Evolutionary conservation across 2,888 invertebrate species (phyloP), one percentile per base, ranked within the genome.

Genomic region (Thymelicus lineola): DNA sequence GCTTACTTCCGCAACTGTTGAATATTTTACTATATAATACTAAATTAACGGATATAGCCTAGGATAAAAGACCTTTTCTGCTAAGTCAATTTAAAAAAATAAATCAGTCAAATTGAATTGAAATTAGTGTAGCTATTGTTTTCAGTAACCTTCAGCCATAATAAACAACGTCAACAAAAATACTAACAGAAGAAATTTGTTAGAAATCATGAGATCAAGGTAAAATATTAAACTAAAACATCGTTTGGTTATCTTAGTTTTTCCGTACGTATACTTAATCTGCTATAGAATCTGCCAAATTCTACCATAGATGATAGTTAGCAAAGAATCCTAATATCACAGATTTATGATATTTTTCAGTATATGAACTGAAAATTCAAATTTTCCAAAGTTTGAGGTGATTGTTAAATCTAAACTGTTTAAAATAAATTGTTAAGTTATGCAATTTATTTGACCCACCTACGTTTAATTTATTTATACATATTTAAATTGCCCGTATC

Each of bases 191-290:
- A 60, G 60, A 67, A 46, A 66, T 48, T 45, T n/a, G 9, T 36
- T 55, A 57, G 57, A 36, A 57, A 57, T 57, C 57, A 36, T 36
- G 36, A 35, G 7, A 57, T 36, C 53, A 53, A 53, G 53, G 53
- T 17, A 12, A 53, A 53, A 5, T 53, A 53, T 53, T 28, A 9
- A 4, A 20, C 10, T 20, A 53, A 53, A 20, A 53, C 50, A 53
- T 53, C 12, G 9, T 53, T 20, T 53, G 20, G 53, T 20, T 20
- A 53, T 53, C 48, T 7, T 17, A 15, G 48, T 50, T 12, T 9
- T 15, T 50, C 7, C 6, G 15, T 7, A 45, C 48, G 15, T 42
- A 12, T 9, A 10, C 9, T 42, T 1, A 9, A 42, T 10, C 42
- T 42, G 42, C 42, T 12, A 42, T 1, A 9, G 42, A 42, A 42